These are phyloP conservation scores for Charina bottae DNA, from an alignment of 2,113 vertebrate genomes.

Conservation along the genomic window DNA sequence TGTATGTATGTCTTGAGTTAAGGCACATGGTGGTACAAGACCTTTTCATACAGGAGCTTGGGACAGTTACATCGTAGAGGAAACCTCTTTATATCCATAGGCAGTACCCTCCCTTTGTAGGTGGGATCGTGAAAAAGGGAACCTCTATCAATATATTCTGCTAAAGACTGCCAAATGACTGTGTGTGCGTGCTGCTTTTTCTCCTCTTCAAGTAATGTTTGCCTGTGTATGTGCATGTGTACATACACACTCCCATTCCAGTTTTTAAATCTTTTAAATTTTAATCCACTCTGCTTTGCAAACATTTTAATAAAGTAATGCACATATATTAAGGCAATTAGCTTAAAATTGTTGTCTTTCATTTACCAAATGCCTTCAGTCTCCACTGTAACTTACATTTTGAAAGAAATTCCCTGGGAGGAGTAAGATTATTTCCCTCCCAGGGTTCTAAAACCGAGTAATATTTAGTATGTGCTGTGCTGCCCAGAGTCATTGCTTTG, in stretches of 20 bases:
- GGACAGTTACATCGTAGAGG: background rate
- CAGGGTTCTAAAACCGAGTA: background rate
- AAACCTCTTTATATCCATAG: background rate
- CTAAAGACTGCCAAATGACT: background rate
- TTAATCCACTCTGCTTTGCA: background rate
- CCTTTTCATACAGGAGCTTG: background rate
- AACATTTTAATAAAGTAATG: background rate
- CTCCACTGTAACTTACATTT: background rate
- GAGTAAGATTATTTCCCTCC: no score
- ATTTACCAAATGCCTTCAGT: background rate
- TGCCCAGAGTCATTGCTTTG: background rate
- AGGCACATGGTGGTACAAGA: background rate
- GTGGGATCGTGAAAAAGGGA: background rate
- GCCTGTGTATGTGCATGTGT: no score
- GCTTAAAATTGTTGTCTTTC: background rate
- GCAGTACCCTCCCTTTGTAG: background rate
- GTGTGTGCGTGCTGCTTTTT: background rate
- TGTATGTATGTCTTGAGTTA: background rate
- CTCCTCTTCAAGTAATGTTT: background rate
- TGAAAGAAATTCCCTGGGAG: background rate
- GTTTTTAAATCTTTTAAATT: background rate
- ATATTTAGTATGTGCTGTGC: background rate
- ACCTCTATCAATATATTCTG: background rate
- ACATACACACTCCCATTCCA: background rate
- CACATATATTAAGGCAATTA: background rate